phyloP scores from a whole-genome alignment of 2,113 vertebrate species.

The Panurus biarmicus region DNA sequence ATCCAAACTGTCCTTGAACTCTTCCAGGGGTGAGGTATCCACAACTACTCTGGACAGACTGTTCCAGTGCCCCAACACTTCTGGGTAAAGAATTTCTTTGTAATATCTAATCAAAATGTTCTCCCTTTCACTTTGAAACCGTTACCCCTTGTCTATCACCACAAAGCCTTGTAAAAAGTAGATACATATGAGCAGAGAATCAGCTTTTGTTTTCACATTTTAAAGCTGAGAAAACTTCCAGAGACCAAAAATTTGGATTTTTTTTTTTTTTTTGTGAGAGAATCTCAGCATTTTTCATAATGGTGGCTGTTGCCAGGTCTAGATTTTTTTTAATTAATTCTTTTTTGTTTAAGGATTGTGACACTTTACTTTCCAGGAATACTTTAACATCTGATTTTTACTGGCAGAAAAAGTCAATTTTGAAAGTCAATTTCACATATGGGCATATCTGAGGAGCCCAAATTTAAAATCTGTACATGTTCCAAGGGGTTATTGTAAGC shows the following conservation, averaged over 20 bases:
- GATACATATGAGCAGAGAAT: neutral
- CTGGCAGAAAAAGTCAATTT: neutral
- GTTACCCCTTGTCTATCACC: neutral
- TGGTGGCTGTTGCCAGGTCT: neutral
- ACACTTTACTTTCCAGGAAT: constrained; percentile 11
- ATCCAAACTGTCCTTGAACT: neutral
- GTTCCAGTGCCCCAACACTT: neutral
- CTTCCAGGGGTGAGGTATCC: neutral
- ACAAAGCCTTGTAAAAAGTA: neutral
- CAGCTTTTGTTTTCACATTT: neutral
- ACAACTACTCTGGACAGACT: neutral
- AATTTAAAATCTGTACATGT: neutral
- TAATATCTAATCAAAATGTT: neutral
- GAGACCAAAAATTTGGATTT: neutral
- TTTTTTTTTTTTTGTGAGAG: neutral
- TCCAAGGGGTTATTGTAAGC: neutral
- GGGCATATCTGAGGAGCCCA: neutral
- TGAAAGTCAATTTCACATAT: neutral
- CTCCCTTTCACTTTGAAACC: neutral
- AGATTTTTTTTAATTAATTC: neutral
- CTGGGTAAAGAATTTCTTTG: neutral
- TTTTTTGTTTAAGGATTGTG: neutral
- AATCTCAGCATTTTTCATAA: neutral
- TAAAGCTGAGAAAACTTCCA: neutral
- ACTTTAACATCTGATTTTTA: neutral